Base-by-base conservation (phyloP, 2,888 invertebrate genomes). In the Chrysotoxum bicinctum region DNA sequence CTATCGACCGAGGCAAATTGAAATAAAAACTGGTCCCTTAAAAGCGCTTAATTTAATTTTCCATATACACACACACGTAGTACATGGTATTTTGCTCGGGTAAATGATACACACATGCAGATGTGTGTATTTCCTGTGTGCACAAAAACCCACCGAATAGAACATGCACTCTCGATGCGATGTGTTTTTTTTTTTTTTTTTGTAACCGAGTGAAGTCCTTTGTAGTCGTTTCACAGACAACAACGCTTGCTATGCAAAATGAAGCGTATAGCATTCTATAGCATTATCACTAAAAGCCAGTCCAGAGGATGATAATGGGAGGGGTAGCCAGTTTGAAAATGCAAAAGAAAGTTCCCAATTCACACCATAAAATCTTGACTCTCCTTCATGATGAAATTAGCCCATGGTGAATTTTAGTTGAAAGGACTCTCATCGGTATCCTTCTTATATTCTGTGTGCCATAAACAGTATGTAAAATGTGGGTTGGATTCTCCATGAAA, bases 281-380 rank as follows among this genome's bases (percentile, higher is more conserved):
- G 72, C 37, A 76, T 75, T 75, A 84, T 79, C 84, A 80, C 80
- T 85, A 75, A 85, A 73, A 77, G 60, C 43, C 72, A 76, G 26
- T 40, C 32, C 43, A 56, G 30, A 37, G 12, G 68, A 48, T 30
- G 40, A 48, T 26, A 26, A 26, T 8, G 45, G 3, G 50, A 60
- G 43, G 45, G 23, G 40, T 6, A 35, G 50, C 19, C 16, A 35
- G 16, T 30, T 50, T 19, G 50, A 48, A 37, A 68, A 58, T 72
- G 77, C 66, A 52, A 72, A 76, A 80, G 80, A 69, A 64, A 77
- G 68, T 77, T 77, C 69, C 45, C 81, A 77, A 81, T 85, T 85
- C 85, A 85, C 81, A 77, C 81, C 73, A 85, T 81, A 85, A 76
- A 85, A 85, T 85, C 85, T 85, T 85, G 76, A 77, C 85, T 85